Base-by-base conservation (phyloP, 2,888 invertebrate species). In the Maniola hyperantus region DNA sequence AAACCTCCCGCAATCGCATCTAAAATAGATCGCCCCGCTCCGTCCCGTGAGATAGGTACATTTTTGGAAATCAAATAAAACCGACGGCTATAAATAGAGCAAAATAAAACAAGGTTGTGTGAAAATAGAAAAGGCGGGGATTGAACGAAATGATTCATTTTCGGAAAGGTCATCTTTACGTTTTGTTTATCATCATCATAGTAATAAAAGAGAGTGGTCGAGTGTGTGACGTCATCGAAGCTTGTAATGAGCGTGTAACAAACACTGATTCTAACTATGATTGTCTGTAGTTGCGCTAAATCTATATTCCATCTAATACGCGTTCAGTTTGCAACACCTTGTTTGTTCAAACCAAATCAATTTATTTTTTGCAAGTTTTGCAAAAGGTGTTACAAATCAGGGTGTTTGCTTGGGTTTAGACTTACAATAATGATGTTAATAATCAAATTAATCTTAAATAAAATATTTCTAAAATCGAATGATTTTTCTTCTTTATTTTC, bases 31-130 rank as follows among this genome's bases (percentile, higher is more conserved):
- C 75, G 77, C 74, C 83, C 82, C 76, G 85, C 87, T 81, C 79
- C 77, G 84, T 82, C 80, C 83, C 80, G 80, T 84, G 81, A 85
- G 88, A 88, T 88, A 89, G 80, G 85, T 89, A 91, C 91, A 89
- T 91, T 90, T 91, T 90, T 88, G 91, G 91, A 91, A 88, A 87
- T 88, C 89, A 87, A 90, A 89, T 89, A 86, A 88, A 91, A 84
- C 79, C 82, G 78, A 75, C 77, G 82, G 82, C 79, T 86, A 87
- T 84, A 85, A 86, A 90, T 89, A 89, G 26, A 39, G 11, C 77
- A 55, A 75, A 75, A 75, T 74, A 75, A 78, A 81, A 81, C 85
- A 88, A 88, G 85, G 85, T 85, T 88, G 80, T 72, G 74, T 80
- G 79, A 80, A 83, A 85, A 85, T 84, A 84, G 81, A 81, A 78